These are phyloP conservation scores for Ischnura elegans DNA, from an alignment of 2,888 invertebrate genomes.

Conservation along the genomic window DNA sequence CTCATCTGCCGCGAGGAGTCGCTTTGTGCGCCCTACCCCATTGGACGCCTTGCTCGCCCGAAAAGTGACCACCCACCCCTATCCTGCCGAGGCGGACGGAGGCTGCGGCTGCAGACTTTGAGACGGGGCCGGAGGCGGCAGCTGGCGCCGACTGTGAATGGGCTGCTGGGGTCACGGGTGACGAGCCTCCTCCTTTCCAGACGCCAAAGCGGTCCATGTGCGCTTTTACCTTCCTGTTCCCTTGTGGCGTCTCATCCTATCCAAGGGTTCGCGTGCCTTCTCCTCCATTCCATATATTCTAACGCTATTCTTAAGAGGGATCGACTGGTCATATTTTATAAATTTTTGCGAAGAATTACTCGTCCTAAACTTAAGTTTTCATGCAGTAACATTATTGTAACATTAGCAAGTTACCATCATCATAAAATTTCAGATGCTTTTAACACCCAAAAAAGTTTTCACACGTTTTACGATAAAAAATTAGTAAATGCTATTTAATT, in stretches of 20 bases:
- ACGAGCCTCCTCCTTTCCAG: background rate
- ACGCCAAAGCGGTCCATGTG: background rate
- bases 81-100: background rate
- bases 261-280: constrained; percentile 4
- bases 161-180: background rate
- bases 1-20: constrained; percentile 16
- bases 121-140: background rate
- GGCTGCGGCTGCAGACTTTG: background rate
- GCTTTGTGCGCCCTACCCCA: background rate
- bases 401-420: no score
- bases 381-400: no score
- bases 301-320: no score
- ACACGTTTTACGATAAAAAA: no score
- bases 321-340: no score
- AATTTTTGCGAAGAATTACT: no score
- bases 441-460: no score
- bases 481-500: no score
- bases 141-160: constrained; percentile 1
- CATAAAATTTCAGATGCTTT: no score
- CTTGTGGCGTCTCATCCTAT: background rate
- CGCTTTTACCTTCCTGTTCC: background rate
- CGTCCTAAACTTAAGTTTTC: no score
- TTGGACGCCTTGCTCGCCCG: background rate
- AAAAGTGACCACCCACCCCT: background rate
- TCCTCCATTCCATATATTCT: background rate